Base-by-base conservation (phyloP, 2,113 vertebrate genomes). In the Condylura cristata region DNA sequence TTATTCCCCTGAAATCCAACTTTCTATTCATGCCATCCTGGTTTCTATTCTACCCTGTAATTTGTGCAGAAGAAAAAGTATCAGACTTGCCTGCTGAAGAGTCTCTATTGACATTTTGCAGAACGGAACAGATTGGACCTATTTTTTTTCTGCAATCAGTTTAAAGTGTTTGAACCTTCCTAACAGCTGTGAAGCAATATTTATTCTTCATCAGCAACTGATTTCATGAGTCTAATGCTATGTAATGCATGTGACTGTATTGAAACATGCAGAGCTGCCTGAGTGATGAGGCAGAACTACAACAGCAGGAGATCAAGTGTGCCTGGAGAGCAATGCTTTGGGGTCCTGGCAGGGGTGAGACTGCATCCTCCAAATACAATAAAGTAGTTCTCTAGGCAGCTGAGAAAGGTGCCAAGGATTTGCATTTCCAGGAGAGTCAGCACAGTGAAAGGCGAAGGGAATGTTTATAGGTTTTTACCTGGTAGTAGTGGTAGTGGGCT, bases 121-220 rank as follows among this genome's bases (percentile, higher is more conserved):
- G 89, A 91, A 91, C 68, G 1, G 9, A 97, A 89, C 76, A 96
- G 95, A 95, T 86, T 71, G 74, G 95, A 86, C 44, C 48, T 74
- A 22, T 41, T 94, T 93, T 92, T 71, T 95, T 88, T 68, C 90
- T 79, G 71, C 72, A 95, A 46, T 79, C 70, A 92, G 12, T 93
- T 94, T 90, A 72, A 95, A 96, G 92, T 93, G 74, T 95, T 93
- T 87, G 95, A 97, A 97, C 53, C 68, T 80, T 95, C 75, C 78
- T 78, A 96, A 91, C 61, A 96, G 70, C 83, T 96, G 90, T 65
- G 96, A 94, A 37, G 86, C 92, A 97, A 87, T 82, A 80, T 97
- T 97, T 93, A 74, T 80, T 97, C 71, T 83, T 95, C 81, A 96
- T 92, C 89, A 93, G 79, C 68, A 95, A 37, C 53, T 48, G 79